Evolutionary conservation across 2,113 vertebrate species (phyloP).

Genomic region (Gnathochromis pfefferi): DNA sequence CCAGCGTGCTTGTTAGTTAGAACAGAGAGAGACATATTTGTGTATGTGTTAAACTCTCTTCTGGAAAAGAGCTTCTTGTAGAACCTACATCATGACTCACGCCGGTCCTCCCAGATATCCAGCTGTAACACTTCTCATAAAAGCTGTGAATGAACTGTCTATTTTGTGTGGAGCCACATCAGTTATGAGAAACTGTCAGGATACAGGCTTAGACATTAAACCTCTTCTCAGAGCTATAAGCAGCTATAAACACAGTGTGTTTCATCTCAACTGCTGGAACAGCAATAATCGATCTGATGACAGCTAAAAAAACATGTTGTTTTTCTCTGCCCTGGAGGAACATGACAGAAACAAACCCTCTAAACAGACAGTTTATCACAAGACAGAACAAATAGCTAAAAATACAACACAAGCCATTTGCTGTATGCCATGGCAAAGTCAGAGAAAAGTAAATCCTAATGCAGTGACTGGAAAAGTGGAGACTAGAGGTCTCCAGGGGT

Average conservation of each 20-base stretch:
- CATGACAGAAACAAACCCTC: slow-evolving; percentile 5
- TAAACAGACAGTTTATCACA: slow-evolving; percentile 26
- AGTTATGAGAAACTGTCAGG: not conserved
- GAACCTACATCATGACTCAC: not conserved
- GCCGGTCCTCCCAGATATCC: not conserved
- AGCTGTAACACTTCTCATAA: not conserved
- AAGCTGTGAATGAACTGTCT: not conserved
- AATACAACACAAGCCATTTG: not conserved
- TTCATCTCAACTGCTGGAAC: slow-evolving; percentile 35
- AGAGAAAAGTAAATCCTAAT: not conserved
- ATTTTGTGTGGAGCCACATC: not conserved
- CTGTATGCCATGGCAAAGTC: not conserved
- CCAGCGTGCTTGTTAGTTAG: slow-evolving; percentile 1
- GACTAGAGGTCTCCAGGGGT: not conserved
- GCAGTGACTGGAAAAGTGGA: not conserved
- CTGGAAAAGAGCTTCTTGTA: not conserved
- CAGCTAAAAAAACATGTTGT: slow-evolving; percentile 44
- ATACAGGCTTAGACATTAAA: slow-evolving; percentile 3
- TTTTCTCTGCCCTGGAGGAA: slow-evolving; percentile 30
- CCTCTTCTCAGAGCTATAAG: slow-evolving; percentile 17
- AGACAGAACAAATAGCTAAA: not conserved
- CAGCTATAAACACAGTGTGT: slow-evolving; percentile 12
- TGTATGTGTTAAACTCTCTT: not conserved
- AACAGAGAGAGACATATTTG: not conserved
- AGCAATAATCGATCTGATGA: slow-evolving; percentile 48